Evolutionary conservation across 1,140 invertebrate genomes (phyloP), one percentile per base, ranked within the genome.

Genomic region (Aphaenogaster ashmeadi): DNA sequence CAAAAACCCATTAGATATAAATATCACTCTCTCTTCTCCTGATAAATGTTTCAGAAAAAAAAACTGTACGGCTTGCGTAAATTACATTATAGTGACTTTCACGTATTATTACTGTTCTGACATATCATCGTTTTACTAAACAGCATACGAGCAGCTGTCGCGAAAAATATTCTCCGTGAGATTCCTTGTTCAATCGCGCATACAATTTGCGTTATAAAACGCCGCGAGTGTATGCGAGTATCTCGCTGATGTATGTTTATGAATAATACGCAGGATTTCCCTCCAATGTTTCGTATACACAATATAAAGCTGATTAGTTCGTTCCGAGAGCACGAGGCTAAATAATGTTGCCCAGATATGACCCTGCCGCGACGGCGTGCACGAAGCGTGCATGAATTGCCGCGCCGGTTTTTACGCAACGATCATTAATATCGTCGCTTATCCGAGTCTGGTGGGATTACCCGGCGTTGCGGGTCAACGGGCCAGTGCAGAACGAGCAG

Each of bases 381-480:
- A 84, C 78, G 80, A 64, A 87, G 62, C 72, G 64, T 50, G 47
- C 60, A 75, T 50, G 71, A 44, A 60, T 56, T 78, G 62, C 69
- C 58, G 36, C 56, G 66, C 15, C 50, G 60, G 71, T 90, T 87
- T 91, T 89, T 89, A 64, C 78, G 41, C 21, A 60, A 62, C 52
- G 88, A 89, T 91, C 90, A 87, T 91, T 91, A 91, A 91, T 91
- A 91, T 85, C 80, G 54, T 71, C 64, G 90, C 90, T 91, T 91
- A 91, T 91, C 90, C 90, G 54, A 15, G 67, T 75, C 80, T 66
- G 33, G 18, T 62, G 69, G 89, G 89, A 90, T 90, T 90, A 78
- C 50, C 36, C 56, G 9, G 44, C 54, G 75, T 87, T 50, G 54
- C 62, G 58, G 85, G 54, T 52, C 66, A 86, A 56, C 77, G 47